These are phyloP conservation scores for Chondrilla cf. caribensis DNA, from an alignment of 37 sponge, comb jelly and placozoan genomes.

Conservation along the genomic window DNA sequence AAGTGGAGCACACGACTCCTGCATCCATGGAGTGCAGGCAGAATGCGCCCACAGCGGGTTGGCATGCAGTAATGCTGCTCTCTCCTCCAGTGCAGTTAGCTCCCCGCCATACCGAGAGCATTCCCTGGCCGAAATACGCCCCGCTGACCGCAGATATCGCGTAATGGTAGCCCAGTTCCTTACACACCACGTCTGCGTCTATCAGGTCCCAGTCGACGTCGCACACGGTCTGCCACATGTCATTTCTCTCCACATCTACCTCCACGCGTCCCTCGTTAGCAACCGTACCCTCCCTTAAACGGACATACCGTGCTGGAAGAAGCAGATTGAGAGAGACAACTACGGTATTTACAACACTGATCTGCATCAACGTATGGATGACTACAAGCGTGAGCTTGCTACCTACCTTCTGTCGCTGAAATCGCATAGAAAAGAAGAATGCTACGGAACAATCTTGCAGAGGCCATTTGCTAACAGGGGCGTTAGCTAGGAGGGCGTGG, in stretches of 20 bases:
- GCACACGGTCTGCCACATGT: not conserved
- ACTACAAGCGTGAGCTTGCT: too few species aligned
- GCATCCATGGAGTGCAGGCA: not conserved
- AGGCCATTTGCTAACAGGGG: too few species aligned
- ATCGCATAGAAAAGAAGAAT: too few species aligned
- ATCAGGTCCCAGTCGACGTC: not conserved
- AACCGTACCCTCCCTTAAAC: not conserved
- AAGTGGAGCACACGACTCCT: not conserved
- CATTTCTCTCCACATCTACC: not conserved
- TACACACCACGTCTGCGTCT: not conserved
- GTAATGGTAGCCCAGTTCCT: not conserved
- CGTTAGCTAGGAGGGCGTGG: too few species aligned
- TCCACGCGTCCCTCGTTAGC: slow-evolving; percentile 26
- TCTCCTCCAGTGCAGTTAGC: not conserved
- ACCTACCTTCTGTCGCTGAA: too few species aligned
- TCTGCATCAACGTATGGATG: too few species aligned
- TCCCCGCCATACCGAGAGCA: not conserved
- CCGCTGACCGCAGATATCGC: not conserved
- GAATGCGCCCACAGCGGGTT: not conserved
- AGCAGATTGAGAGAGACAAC: too few species aligned
- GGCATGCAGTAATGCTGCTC: not conserved
- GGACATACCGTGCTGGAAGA: too few species aligned
- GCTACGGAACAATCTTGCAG: too few species aligned
- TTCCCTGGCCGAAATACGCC: not conserved
- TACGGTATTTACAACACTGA: too few species aligned